These are phyloP conservation scores for Cydia amplana DNA, from an alignment of 1,140 invertebrate species.

Conservation along the genomic window DNA sequence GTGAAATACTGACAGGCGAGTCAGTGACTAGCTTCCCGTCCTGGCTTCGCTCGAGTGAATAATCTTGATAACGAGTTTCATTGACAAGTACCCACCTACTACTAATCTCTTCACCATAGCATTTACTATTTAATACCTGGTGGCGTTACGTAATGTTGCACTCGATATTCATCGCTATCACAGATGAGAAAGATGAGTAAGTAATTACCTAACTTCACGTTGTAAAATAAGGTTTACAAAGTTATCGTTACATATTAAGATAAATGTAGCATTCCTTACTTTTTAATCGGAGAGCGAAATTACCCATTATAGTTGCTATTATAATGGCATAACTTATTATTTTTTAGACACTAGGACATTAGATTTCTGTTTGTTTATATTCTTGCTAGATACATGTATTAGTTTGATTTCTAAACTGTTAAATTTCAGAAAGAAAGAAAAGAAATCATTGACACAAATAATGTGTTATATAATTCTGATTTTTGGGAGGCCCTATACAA, in stretches of 20 bases:
- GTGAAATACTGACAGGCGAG: conserved; percentile 36
- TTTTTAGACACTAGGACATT: too few species aligned
- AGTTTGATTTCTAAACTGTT: too few species aligned
- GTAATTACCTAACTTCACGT: neutral
- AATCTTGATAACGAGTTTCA: conserved; percentile 43
- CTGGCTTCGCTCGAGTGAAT: conserved; percentile 33
- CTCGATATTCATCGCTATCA: neutral
- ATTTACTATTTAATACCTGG: neutral
- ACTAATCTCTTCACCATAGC: conserved; percentile 36
- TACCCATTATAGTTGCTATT: too few species aligned
- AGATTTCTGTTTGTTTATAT: too few species aligned
- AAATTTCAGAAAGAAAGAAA: too few species aligned
- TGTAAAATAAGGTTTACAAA: neutral
- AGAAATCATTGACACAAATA: too few species aligned
- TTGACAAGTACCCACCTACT: conserved; percentile 39
- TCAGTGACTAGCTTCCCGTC: conserved; percentile 28
- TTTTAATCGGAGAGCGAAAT: too few species aligned
- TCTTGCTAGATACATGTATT: too few species aligned
- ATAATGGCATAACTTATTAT: too few species aligned
- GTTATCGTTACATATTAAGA: neutral
- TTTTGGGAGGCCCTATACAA: too few species aligned
- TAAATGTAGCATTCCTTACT: neutral
- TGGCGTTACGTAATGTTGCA: neutral
- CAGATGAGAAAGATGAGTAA: neutral
- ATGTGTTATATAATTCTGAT: too few species aligned